phyloP scores from a whole-genome alignment of 2,888 invertebrate species.

The Cotesia congregata region DNA sequence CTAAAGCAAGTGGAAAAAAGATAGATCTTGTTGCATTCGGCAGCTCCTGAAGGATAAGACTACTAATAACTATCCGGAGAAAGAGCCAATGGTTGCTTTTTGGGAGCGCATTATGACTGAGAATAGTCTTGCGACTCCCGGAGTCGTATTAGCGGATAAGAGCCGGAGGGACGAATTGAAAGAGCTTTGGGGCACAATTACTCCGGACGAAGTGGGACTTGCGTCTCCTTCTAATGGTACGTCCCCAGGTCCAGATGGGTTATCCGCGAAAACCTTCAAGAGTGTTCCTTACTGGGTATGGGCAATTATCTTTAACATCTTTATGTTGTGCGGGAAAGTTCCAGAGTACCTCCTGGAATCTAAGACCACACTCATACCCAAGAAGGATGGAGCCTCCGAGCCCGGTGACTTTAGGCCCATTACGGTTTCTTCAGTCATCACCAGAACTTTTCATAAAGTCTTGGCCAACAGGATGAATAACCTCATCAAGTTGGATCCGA shows the following conservation, averaged over 20 bases:
- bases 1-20: neutral
- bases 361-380: constrained; percentile 44
- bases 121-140: neutral
- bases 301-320: constrained; percentile 39
- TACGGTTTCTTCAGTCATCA: constrained; percentile 41
- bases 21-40: neutral
- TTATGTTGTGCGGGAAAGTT: constrained; percentile 39
- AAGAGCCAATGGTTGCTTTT: neutral
- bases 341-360: constrained; percentile 40
- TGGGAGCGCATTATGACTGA: constrained; percentile 1
- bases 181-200: neutral
- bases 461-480: constrained; percentile 34
- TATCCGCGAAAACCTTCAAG: constrained; percentile 31
- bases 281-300: constrained; percentile 26
- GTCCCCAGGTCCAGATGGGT: constrained; percentile 38
- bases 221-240: constrained; percentile 2
- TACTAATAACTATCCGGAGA: neutral
- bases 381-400: constrained; percentile 37
- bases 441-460: constrained; percentile 45
- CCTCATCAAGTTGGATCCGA: constrained; percentile 24
- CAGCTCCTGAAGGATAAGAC: neutral
- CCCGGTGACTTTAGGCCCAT: constrained; percentile 47
- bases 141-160: neutral
- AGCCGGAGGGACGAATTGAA: neutral
- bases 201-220: neutral